Evolutionary conservation across 2,797 vertebrate species (phyloP).

Genomic region (Clangula hyemalis): DNA sequence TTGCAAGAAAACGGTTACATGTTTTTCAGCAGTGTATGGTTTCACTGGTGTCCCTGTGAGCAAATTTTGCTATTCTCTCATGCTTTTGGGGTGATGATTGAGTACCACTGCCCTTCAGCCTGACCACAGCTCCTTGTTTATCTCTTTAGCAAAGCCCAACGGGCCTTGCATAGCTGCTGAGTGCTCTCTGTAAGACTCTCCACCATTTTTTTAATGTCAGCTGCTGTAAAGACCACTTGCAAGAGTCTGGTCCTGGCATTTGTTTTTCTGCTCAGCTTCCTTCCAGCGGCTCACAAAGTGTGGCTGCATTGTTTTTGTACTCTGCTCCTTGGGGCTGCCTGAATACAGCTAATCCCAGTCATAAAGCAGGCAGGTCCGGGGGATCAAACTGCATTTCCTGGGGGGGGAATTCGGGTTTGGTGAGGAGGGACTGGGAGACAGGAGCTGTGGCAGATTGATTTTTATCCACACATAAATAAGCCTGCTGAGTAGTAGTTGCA

Average conservation of each 20-base stretch:
- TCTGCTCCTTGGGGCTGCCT: not conserved
- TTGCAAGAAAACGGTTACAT: not conserved
- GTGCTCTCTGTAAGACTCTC: not conserved
- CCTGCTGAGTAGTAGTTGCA: not conserved
- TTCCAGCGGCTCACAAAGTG: not conserved
- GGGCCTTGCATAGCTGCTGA: not conserved
- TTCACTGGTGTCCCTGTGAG: not conserved
- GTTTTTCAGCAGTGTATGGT: not conserved
- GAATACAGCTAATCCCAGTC: not conserved
- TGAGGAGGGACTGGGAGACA: not conserved
- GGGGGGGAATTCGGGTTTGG: not conserved
- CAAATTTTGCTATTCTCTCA: not conserved
- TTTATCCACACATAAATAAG: not conserved
- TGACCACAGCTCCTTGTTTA: not conserved
- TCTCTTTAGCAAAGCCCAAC: not conserved
- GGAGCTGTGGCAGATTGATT: constrained; percentile 7
- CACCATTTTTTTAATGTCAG: not conserved
- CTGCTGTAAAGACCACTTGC: not conserved
- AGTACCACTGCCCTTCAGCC: not conserved
- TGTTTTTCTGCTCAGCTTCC: not conserved
- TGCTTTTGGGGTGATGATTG: not conserved
- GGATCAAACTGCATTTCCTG: not conserved
- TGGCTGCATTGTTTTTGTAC: not conserved
- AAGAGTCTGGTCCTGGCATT: not conserved
- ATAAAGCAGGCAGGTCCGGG: not conserved